A percentile compares a stretch with the other conserved stretches of the same genome.
Conservation (phyloP, 1,140 invertebrate species). For the Trichonephila inaurata region DNA sequence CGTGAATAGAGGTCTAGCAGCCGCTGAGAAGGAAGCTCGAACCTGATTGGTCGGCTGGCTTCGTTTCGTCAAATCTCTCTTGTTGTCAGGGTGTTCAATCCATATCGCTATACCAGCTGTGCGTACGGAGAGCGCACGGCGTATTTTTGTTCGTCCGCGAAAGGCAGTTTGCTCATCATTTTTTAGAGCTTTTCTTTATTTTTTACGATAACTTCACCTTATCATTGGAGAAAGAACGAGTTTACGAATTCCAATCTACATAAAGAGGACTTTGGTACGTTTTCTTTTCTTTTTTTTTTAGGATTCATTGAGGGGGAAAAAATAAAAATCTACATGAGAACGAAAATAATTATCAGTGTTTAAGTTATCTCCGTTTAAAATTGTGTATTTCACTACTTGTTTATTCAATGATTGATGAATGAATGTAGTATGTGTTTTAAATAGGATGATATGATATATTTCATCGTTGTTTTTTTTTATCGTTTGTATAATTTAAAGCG, state of each 20-base stretch:
- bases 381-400: neutral
- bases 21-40: conserved; percentile 59
- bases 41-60: conserved; percentile 46
- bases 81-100: conserved; percentile 72
- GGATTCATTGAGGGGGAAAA: neutral
- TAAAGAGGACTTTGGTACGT: conserved; percentile 40
- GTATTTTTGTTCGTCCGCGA: neutral
- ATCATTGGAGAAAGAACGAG: neutral
- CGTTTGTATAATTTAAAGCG: neutral
- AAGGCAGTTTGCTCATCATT: neutral
- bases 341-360: neutral
- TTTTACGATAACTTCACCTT: neutral
- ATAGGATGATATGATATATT: neutral
- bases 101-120: conserved; percentile 68
- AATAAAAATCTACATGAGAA: neutral
- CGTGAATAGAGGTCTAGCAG: conserved; percentile 51
- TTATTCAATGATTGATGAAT: neutral
- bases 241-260: neutral
- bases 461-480: neutral
- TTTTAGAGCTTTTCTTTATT: conserved; percentile 32
- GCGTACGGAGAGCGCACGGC: conserved; percentile 23
- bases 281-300: conserved; percentile 9
- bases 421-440: neutral
- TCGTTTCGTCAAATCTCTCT: conserved; percentile 53
- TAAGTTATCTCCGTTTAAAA: neutral